Evolutionary conservation across 2,113 vertebrate genomes (phyloP).

Genomic region (Pygoscelis adeliae): DNA sequence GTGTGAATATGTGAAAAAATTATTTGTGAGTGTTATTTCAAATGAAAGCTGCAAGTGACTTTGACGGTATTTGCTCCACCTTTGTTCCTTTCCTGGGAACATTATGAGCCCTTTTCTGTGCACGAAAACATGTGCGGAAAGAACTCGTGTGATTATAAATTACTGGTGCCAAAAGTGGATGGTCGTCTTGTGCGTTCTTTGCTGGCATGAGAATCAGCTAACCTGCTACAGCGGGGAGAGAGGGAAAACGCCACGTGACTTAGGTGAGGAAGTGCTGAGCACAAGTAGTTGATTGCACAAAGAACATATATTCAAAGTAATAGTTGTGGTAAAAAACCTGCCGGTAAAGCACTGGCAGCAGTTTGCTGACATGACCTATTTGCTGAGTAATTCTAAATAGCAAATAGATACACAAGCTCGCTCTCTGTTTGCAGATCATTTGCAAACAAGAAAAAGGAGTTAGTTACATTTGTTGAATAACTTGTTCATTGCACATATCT

Average conservation of each 20-base stretch:
- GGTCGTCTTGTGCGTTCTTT: neutral
- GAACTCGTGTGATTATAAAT: neutral
- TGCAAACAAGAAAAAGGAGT: neutral
- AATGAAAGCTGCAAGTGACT: neutral
- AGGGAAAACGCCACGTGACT: neutral
- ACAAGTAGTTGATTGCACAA: neutral
- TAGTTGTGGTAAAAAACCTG: neutral
- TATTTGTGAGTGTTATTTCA: neutral
- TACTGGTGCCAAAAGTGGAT: neutral
- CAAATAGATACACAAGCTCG: neutral
- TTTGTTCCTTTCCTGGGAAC: neutral
- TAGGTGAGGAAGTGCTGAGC: neutral
- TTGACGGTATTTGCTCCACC: neutral
- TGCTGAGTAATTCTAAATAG: neutral
- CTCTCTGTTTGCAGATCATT: neutral
- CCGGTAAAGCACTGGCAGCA: neutral
- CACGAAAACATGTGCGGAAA: neutral
- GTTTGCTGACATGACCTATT: neutral
- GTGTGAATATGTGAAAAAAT: neutral
- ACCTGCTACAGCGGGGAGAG: neutral
- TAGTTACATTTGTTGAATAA: neutral
- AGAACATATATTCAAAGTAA: neutral
- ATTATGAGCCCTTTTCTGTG: neutral
- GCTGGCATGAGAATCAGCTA: neutral
- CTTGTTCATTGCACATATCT: neutral